Conservation (phyloP, 2,113 vertebrate species). For the Cyanoramphus novaezelandiae region DNA sequence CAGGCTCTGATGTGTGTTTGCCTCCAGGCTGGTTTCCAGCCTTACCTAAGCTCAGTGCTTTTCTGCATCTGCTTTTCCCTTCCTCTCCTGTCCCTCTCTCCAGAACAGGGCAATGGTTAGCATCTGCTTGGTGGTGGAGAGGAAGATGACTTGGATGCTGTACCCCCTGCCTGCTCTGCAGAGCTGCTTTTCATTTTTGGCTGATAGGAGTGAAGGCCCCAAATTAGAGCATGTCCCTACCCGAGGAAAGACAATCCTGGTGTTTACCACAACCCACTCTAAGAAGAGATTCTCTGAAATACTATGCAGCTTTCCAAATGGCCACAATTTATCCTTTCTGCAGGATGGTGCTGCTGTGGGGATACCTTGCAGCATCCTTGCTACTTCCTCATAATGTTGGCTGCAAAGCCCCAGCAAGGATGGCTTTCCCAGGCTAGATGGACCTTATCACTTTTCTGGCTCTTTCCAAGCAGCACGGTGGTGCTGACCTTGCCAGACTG, state of each 20-base stretch:
- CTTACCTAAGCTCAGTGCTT: background rate
- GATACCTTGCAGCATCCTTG: background rate
- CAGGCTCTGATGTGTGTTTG: background rate
- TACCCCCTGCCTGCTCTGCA: background rate
- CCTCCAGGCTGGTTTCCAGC: background rate
- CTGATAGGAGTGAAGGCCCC: background rate
- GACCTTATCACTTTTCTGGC: background rate
- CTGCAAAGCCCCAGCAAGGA: background rate
- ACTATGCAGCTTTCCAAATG: background rate
- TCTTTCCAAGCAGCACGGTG: background rate
- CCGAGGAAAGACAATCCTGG: background rate
- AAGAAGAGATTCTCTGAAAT: background rate
- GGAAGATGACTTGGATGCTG: background rate
- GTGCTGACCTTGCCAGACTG: background rate
- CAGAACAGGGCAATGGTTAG: background rate
- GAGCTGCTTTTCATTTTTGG: background rate
- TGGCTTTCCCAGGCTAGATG: background rate
- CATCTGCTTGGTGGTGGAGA: background rate
- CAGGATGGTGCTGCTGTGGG: background rate
- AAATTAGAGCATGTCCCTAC: background rate
- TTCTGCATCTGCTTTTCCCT: background rate
- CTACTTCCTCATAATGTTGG: rapidly evolving
- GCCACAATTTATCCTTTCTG: background rate
- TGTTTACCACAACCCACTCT: background rate
- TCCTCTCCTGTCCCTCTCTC: background rate